Evolutionary conservation across 2,888 invertebrate genomes (phyloP), one percentile per base, ranked within the genome.

Genomic region (Anorthoa munda): DNA sequence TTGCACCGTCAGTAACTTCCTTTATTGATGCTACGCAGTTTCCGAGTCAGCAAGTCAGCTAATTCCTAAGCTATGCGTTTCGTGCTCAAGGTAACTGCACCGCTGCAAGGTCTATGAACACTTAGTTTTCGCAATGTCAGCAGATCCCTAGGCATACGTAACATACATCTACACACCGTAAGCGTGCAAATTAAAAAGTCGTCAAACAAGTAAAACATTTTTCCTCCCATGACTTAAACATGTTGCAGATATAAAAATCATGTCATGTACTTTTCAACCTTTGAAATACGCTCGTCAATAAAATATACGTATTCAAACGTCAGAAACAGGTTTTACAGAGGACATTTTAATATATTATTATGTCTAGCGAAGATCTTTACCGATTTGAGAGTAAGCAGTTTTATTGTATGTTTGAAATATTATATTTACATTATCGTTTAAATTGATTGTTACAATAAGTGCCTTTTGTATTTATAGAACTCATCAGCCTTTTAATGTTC

Each of bases 271-370:
- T 50, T 66, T 17, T 39, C 23, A 50, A 46, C 45, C n/a, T 77
- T 61, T 51, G 46, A 51, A 60, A 72, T 68, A 51, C n/a, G 23
- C 26, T 48, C 50, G 18, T 50, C 11, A 58, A 31, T 55, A 21
- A 64, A 58, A 75, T 59, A 45, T 66, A 58, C 51, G 11, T 53
- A 72, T 63, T 63, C 26, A 58, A 77, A 81, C 26, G 46, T 72
- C 72, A 77, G 53, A 21, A 55, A 21, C 72, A 80, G 50, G 58
- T n/a, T 46, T 63, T 67, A 58, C 13, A 55, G 13, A 51, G 21
- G 77, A 66, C 65, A 63, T 72, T 76, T 81, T 66, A 66, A 77
- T 77, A 77, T 55, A 53, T 17, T n/a, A 18, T 39, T 31, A 23
- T 61, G 56, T 48, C 59, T 56, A 50, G 13, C 26, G 21, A 58